Conservation (phyloP, 2,888 invertebrate genomes). For the Mesochorus sp. region DNA sequence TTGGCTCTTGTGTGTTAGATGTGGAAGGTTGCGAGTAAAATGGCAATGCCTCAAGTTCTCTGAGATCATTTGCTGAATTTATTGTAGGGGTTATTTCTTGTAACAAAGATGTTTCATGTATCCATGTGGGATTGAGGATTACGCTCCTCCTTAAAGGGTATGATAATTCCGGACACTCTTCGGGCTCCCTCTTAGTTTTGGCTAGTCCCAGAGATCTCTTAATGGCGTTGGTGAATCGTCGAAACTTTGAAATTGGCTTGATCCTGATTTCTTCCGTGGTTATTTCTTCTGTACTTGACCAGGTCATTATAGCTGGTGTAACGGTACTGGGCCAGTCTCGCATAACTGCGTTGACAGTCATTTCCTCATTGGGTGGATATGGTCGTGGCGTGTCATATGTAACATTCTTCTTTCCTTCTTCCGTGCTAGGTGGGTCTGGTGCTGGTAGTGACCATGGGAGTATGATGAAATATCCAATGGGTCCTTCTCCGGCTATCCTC, state of each 20-base stretch:
- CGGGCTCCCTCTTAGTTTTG: not conserved
- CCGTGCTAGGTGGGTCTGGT: too few species aligned
- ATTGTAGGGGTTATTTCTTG: not conserved
- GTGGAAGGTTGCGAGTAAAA: not conserved
- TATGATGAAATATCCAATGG: not conserved
- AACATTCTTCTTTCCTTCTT: too few species aligned
- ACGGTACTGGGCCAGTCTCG: not conserved
- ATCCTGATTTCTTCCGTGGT: not conserved
- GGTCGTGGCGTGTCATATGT: not conserved
- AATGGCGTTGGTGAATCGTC: not conserved
- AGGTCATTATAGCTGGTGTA: not conserved
- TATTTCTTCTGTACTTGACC: not conserved
- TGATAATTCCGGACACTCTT: not conserved
- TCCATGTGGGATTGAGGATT: not conserved
- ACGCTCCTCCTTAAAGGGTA: not conserved
- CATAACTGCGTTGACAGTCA: not conserved
- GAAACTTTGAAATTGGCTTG: not conserved
- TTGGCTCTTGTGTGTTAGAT: too few species aligned
- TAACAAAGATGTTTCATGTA: not conserved
- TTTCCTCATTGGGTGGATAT: not conserved
- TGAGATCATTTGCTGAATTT: not conserved
- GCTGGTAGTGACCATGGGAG: conserved; percentile 1
- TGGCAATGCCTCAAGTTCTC: too few species aligned
- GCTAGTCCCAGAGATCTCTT: not conserved
- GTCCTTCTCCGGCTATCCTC: not conserved